phyloP scores from a whole-genome alignment of 2,113 vertebrate species.

The Pardalotus punctatus region DNA sequence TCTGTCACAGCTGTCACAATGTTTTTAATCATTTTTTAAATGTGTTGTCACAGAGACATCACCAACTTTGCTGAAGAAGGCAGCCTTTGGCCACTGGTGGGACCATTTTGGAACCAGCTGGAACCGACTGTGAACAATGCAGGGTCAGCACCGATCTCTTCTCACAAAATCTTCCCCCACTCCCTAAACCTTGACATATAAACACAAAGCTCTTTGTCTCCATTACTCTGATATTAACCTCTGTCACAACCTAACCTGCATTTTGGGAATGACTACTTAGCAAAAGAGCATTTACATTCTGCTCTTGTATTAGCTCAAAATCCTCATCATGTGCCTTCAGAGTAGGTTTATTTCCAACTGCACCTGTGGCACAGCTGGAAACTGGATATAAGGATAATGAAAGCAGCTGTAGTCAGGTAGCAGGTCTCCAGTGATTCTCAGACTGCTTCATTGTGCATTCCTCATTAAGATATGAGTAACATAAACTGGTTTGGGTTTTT shows the following conservation, averaged over 20 bases:
- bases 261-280: background rate
- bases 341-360: background rate
- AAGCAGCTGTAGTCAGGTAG: background rate
- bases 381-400: background rate
- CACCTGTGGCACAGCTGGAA: background rate
- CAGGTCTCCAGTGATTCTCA: background rate
- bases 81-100: background rate
- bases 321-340: background rate
- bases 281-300: background rate
- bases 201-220: background rate
- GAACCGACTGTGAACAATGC: background rate
- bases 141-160: background rate
- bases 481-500: rapidly evolving
- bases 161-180: background rate
- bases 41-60: background rate
- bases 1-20: background rate
- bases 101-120: background rate
- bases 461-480: background rate
- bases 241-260: background rate
- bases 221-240: background rate
- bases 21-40: background rate
- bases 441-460: background rate
- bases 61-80: background rate
- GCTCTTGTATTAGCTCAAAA: background rate
- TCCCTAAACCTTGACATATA: background rate